phyloP scores from a whole-genome alignment of 2,797 vertebrate species.

The Coracias cyanogaster region DNA sequence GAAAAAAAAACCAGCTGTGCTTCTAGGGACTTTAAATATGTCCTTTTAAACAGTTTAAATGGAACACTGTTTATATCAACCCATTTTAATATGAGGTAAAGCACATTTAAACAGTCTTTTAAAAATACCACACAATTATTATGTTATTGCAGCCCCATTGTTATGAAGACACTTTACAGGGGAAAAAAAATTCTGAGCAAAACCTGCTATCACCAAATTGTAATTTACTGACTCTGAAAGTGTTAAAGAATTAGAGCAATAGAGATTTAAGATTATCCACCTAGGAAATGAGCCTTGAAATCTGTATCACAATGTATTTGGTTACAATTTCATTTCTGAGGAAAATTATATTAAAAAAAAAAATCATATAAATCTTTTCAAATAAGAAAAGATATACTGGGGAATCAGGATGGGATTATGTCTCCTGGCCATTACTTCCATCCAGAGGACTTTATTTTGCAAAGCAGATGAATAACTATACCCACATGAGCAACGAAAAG shows the following conservation, averaged over 20 bases:
- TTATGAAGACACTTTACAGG: slow-evolving; percentile 28
- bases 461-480: slow-evolving; percentile 7
- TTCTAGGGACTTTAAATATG: slow-evolving; percentile 61
- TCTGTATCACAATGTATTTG: slow-evolving; percentile 60
- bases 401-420: slow-evolving; percentile 37
- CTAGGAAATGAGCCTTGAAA: slow-evolving; percentile 67
- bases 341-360: background rate
- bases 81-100: slow-evolving; percentile 64
- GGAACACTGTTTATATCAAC: slow-evolving; percentile 63
- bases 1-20: slow-evolving; percentile 32
- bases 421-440: slow-evolving; percentile 3
- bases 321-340: slow-evolving; percentile 63
- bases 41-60: slow-evolving; percentile 66
- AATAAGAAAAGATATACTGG: slow-evolving; percentile 56
- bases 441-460: background rate
- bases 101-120: slow-evolving; percentile 59
- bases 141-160: slow-evolving; percentile 3
- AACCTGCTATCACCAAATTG: slow-evolving; percentile 5
- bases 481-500: background rate
- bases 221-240: slow-evolving; percentile 69
- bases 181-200: slow-evolving; percentile 36
- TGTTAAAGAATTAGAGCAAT: slow-evolving; percentile 65
- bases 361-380: background rate
- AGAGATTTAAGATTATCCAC: slow-evolving; percentile 39
- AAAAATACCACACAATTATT: slow-evolving; percentile 69